These are phyloP conservation scores for Petrocephalus schoutedeni DNA, from an alignment of 2,797 vertebrate genomes.

Conservation along the genomic window DNA sequence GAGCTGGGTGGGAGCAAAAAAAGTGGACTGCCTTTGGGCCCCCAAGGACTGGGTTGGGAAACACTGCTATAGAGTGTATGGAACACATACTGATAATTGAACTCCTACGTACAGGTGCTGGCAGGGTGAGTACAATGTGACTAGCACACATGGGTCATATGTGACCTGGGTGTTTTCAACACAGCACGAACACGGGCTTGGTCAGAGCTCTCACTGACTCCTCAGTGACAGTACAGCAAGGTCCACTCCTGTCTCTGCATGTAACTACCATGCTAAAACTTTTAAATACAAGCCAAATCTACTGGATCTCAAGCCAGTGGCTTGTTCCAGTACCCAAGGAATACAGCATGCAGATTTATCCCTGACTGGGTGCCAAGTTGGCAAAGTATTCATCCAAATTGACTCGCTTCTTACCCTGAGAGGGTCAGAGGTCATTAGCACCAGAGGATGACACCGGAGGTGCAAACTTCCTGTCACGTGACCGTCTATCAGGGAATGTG, in stretches of 20 bases:
- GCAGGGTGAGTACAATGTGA: neutral
- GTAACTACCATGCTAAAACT: neutral
- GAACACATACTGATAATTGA: neutral
- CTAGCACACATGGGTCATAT: neutral
- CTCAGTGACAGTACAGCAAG: neutral
- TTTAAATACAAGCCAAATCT: neutral
- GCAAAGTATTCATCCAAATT: neutral
- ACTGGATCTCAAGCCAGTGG: neutral
- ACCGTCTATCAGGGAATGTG: neutral
- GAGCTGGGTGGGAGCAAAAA: neutral
- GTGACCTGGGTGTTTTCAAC: neutral
- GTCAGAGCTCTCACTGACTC: neutral
- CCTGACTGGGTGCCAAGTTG: neutral
- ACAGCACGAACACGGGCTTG: neutral
- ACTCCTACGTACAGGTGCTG: neutral
- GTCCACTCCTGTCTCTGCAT: neutral
- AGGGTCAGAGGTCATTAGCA: neutral
- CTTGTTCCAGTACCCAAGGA: neutral
- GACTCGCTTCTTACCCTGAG: neutral
- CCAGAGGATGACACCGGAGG: neutral
- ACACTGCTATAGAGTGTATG: neutral
- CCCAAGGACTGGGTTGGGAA: neutral
- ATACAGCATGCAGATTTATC: constrained; percentile 5
- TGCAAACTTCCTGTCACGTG: neutral
- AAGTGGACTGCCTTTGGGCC: neutral